phyloP scores from a whole-genome alignment of 2,113 vertebrate species.

The Micronycteris hirsuta region DNA sequence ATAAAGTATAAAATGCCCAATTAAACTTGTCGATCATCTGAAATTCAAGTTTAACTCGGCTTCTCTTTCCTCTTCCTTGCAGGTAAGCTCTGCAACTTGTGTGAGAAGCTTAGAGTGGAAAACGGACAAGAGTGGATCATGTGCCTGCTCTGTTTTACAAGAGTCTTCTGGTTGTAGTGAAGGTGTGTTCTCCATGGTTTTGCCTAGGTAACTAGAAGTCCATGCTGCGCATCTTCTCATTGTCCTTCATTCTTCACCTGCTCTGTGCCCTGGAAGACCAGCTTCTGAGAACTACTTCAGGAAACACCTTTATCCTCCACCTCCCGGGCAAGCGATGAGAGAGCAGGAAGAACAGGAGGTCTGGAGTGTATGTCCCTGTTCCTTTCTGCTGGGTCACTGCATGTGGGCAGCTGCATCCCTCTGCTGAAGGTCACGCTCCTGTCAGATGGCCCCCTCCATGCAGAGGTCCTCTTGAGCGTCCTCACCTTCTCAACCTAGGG shows the following conservation, averaged over 20 bases:
- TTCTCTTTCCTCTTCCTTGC: background rate
- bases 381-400: background rate
- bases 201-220: background rate
- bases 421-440: background rate
- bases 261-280: background rate
- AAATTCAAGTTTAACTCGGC: background rate
- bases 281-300: background rate
- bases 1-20: background rate
- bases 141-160: background rate
- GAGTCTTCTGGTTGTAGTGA: background rate
- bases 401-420: background rate
- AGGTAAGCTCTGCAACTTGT: background rate
- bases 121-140: background rate
- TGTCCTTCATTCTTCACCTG: background rate
- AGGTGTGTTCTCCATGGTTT: background rate
- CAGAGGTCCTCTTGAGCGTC: background rate
- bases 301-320: background rate
- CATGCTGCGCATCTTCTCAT: rapidly evolving
- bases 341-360: too few relatives aligned
- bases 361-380: background rate
- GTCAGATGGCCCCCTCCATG: background rate
- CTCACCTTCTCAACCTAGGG: background rate
- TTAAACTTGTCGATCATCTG: background rate
- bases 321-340: background rate
- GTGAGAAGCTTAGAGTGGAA: background rate